phyloP scores from a whole-genome alignment of 1,140 invertebrate species.

The Hydropsyche tenuis region DNA sequence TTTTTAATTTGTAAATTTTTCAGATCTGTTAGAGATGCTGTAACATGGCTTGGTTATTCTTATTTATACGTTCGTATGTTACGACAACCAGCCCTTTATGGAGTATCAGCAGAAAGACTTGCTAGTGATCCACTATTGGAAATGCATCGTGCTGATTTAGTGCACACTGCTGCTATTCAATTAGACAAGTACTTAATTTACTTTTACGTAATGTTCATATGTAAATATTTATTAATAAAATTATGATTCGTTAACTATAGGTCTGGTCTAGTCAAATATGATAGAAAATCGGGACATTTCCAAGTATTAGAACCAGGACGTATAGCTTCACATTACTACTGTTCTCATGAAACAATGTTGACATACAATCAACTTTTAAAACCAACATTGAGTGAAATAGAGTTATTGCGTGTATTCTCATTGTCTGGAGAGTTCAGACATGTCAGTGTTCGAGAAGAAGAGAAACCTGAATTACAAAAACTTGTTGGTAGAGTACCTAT shows the following conservation, averaged over 20 bases:
- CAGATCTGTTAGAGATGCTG: conserved; percentile 47
- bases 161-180: conserved; percentile 94
- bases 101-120: conserved; percentile 80
- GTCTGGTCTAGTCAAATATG: conserved; percentile 94
- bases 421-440: conserved; percentile 94
- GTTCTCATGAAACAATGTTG: conserved; percentile 95
- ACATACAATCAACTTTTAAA: conserved; percentile 97
- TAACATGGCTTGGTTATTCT: conserved; percentile 77
- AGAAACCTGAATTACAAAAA: conserved; percentile 97
- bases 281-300: conserved; percentile 93
- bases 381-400: conserved; percentile 96
- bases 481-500: conserved; percentile 81
- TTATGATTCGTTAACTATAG: too few relatives aligned
- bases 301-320: conserved; percentile 93
- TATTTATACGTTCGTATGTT: conserved; percentile 96
- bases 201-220: too few relatives aligned
- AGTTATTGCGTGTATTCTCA: conserved; percentile 98
- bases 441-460: conserved; percentile 95
- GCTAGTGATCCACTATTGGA: conserved; percentile 87
- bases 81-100: conserved; percentile 86
- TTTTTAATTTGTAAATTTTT: neutral
- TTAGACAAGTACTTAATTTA: conserved; percentile 70
- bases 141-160: conserved; percentile 88
- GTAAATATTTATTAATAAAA: too few relatives aligned
- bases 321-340: conserved; percentile 98